Percentiles rank a stretch among this genome's conserved stretches.
Conservation (phyloP, 2,797 vertebrate genomes). For the Enteromius argenteus region DNA sequence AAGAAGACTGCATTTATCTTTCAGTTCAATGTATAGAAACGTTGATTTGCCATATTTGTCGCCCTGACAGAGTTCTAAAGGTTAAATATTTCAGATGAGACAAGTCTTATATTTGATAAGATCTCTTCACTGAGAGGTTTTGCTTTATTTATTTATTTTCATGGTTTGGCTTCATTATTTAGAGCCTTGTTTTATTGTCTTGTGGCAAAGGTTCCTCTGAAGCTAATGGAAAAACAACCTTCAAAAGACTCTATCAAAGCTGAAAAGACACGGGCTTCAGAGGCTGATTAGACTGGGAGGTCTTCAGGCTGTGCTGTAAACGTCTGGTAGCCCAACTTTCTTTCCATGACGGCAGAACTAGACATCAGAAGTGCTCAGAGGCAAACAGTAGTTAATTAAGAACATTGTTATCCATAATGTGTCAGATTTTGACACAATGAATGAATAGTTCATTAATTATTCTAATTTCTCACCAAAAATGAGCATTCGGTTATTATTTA, state of each 20-base stretch:
- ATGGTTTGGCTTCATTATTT: conserved; percentile 20
- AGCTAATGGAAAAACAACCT: conserved; percentile 54
- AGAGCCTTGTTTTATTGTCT: conserved; percentile 13
- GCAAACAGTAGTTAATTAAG: conserved; percentile 16
- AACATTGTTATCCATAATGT: background rate
- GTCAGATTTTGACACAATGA: background rate
- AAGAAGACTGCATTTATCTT: too few relatives aligned
- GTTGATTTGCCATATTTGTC: background rate
- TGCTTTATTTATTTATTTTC: background rate
- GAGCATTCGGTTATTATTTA: background rate
- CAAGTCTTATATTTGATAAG: background rate
- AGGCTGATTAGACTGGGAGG: conserved; percentile 46
- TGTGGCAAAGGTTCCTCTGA: conserved; percentile 48
- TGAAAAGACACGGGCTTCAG: conserved; percentile 39
- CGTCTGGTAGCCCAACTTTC: conserved; percentile 43
- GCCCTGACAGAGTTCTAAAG: background rate
- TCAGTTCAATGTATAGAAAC: background rate
- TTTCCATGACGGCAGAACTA: conserved; percentile 58
- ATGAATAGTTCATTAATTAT: background rate
- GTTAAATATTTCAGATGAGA: background rate
- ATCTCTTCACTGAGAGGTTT: background rate
- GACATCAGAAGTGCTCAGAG: conserved; percentile 12
- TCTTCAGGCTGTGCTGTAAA: conserved; percentile 51
- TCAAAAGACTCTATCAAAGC: conserved; percentile 48
- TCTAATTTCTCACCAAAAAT: too few relatives aligned